These are phyloP conservation scores for Ormia ochracea DNA, from an alignment of 2,888 invertebrate species.

Conservation along the genomic window DNA sequence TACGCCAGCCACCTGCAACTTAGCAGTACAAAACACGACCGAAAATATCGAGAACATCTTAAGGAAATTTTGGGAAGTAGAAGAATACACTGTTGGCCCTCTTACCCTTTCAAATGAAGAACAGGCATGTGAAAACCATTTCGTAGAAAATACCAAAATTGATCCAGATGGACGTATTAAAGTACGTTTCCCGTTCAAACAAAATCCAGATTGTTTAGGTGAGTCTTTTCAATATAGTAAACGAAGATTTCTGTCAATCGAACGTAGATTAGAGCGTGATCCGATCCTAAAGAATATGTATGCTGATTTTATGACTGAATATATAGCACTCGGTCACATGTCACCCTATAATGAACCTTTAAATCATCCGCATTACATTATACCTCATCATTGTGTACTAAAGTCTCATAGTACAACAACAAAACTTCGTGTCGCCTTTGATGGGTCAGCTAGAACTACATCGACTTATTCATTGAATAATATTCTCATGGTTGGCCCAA, in stretches of 20 bases:
- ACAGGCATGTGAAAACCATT: slow-evolving; percentile 28
- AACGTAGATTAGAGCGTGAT: slow-evolving; percentile 33
- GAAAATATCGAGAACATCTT: too few species aligned
- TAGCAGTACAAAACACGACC: background rate
- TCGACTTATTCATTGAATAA: slow-evolving; percentile 38
- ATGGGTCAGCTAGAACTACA: slow-evolving; percentile 32
- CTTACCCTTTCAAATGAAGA: background rate
- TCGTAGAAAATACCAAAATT: background rate
- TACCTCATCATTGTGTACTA: slow-evolving; percentile 12
- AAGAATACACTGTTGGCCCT: background rate
- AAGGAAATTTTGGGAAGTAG: slow-evolving; percentile 36
- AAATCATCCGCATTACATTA: background rate
- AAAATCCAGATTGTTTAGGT: background rate
- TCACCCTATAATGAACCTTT: background rate
- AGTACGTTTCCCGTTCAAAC: slow-evolving; percentile 22
- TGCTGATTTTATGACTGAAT: slow-evolving; percentile 30
- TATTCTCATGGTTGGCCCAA: too few species aligned
- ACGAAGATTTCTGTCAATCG: slow-evolving; percentile 31
- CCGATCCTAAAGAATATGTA: slow-evolving; percentile 16
- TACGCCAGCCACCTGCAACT: background rate
- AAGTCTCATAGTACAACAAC: slow-evolving; percentile 39
- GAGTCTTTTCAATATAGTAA: background rate
- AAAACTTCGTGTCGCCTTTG: slow-evolving; percentile 50
- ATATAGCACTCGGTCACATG: slow-evolving; percentile 31
- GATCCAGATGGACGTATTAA: background rate